Evolutionary conservation across 2,888 invertebrate species (phyloP), one percentile per base, ranked within the genome.

Genomic region (Athalia circularis): DNA sequence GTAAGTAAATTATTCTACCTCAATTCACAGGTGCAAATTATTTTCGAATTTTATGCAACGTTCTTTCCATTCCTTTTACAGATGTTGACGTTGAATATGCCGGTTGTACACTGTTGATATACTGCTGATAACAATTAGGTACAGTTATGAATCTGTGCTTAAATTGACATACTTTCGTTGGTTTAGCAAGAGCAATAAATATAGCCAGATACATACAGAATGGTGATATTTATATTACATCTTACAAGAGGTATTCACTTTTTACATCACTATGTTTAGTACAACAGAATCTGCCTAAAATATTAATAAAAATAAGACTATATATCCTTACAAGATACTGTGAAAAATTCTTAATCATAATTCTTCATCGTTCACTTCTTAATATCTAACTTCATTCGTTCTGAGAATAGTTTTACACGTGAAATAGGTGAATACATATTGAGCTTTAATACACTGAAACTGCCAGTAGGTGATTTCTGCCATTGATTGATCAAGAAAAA

Each of bases 31-130:
- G 7, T 43, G 11, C 29, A 64, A 29, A 29, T 29, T 7, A 29
- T 29, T 64, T 64, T 7, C 5, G 59, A 59, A 59, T 7, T 64
- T 52, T 43, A 13, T 47, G 2, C 3, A 3, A 47, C 13, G 54
- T 7, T 59, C 6, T 52, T 13, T 52, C 8, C 45, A 7, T 13
- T 77, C 13, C 11, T 50, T 85, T 86, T 62, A 64, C 82, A 90
- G 90, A 80, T 89, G 72, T 80, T 89, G 64, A 85, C 86, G 75
- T 76, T 90, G 74, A 84, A 86, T 79, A 80, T 89, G 83, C 86
- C 87, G 9, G 80, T 86, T 74, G 64, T 76, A 64, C 77, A 72
- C 62, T 75, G 52, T 75, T 75, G 13, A 75, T n/a, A 79, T 68
- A 52, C 5, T 70, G 77, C 62, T 7, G 47, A 76, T 7, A 15